Conservation (phyloP, 2,888 invertebrate species). For the Thymelicus sylvestris region DNA sequence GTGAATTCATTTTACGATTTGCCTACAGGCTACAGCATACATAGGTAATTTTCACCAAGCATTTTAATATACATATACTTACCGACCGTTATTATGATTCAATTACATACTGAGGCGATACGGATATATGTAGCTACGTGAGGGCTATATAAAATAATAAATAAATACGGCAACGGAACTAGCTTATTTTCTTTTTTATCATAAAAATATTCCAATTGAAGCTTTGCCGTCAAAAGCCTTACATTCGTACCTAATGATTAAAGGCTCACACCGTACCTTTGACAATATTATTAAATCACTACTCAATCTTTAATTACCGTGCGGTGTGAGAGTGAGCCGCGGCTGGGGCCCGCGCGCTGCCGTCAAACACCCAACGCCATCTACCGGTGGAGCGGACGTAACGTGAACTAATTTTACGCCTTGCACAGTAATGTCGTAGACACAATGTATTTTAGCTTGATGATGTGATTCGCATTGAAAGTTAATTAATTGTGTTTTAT, state of each 20-base stretch:
- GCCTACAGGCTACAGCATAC: too few relatives aligned
- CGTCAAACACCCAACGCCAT: slow-evolving; percentile 34
- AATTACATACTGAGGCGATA: too few relatives aligned
- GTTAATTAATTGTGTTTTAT: too few relatives aligned
- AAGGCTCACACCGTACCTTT: slow-evolving; percentile 28
- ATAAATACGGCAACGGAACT: neutral
- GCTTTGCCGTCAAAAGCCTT: slow-evolving; percentile 11
- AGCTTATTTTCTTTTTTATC: neutral
- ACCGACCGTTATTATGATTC: too few relatives aligned
- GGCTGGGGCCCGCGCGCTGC: slow-evolving; percentile 14
- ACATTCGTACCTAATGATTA: slow-evolving; percentile 27
- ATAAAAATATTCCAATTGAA: neutral
- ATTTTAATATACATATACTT: too few relatives aligned
- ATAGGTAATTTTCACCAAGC: too few relatives aligned
- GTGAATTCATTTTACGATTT: too few relatives aligned
- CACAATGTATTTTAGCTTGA: neutral
- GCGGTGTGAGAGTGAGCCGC: slow-evolving; percentile 8
- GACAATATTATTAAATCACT: slow-evolving; percentile 28
- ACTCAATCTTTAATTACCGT: slow-evolving; percentile 32
- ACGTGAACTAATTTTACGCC: slow-evolving; percentile 35
- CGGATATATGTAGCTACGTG: too few relatives aligned
- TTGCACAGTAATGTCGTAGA: neutral
- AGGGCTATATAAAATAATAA: too few relatives aligned
- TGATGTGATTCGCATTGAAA: too few relatives aligned
- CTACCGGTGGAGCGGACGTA: slow-evolving; percentile 32